A percentile compares a stretch with the other conserved stretches of the same genome.
These are phyloP conservation scores for Phenganax stokvisi DNA, from an alignment of 92 coral and sea anemone genomes.

Conservation along the genomic window DNA sequence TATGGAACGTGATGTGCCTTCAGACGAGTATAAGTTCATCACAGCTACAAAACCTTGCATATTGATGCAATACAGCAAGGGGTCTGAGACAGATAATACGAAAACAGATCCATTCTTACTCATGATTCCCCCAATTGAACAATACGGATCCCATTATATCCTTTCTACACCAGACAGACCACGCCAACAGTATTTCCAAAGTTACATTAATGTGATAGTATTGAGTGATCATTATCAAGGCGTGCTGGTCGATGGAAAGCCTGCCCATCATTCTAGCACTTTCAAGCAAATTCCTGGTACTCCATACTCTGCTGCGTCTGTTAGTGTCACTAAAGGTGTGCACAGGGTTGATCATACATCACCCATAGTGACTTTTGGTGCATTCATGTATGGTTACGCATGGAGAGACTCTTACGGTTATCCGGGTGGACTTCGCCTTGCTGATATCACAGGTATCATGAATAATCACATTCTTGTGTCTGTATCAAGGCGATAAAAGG, in stretches of 20 bases:
- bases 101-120: conserved; percentile 49
- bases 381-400: conserved; percentile 55
- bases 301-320: conserved; percentile 42
- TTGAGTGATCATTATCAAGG: conserved; percentile 20
- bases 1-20: conserved; percentile 39
- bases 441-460: conserved; percentile 23
- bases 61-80: conserved; percentile 64
- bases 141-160: conserved; percentile 44
- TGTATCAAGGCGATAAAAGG: no score
- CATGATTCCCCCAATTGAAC: conserved; percentile 53
- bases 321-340: conserved; percentile 29
- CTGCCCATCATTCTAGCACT: neutral
- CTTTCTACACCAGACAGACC: conserved; percentile 49
- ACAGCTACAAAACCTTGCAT: conserved; percentile 60
- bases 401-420: conserved; percentile 56
- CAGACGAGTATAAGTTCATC: conserved; percentile 44
- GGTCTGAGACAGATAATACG: conserved; percentile 19
- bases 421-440: conserved; percentile 61
- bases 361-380: conserved; percentile 58
- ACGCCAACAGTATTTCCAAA: conserved; percentile 38
- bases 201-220: conserved; percentile 42
- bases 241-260: conserved; percentile 34
- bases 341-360: conserved; percentile 60
- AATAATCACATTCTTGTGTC: no score
- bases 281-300: conserved; percentile 43